phyloP scores from a whole-genome alignment of 2,113 vertebrate species.

The Rhinichthys klamathensis region DNA sequence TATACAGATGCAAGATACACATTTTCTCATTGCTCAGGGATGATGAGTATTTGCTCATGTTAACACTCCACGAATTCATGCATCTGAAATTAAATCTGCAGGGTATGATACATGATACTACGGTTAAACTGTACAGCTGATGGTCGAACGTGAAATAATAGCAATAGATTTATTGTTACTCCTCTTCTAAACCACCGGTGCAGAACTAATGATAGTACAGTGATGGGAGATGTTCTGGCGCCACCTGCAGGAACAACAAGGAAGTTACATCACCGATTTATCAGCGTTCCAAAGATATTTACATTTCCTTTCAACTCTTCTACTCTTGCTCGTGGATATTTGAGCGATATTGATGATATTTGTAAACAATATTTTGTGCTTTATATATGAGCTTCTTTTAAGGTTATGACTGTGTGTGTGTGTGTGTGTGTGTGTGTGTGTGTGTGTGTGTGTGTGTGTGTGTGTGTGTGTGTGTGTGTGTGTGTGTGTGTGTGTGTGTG shows the following conservation, averaged over 20 bases:
- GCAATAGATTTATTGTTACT: background rate
- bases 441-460: too few species aligned
- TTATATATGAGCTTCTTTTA: background rate
- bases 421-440: too few species aligned
- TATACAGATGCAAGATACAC: background rate
- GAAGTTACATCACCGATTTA: conserved; percentile 2
- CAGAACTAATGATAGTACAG: background rate
- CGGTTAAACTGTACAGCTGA: background rate
- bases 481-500: background rate
- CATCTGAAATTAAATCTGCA: background rate
- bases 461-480: too few species aligned
- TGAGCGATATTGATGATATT: background rate
- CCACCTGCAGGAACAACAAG: conserved; percentile 56
- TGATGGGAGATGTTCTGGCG: background rate
- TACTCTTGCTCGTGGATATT: background rate
- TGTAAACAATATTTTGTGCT: background rate
- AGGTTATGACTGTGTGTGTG: background rate
- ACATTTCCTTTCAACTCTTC: background rate
- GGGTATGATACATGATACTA: background rate
- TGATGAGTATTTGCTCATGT: background rate
- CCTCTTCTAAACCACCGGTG: background rate
- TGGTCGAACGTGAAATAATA: too few species aligned
- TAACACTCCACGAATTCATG: background rate
- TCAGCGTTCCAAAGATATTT: background rate
- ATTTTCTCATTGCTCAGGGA: background rate